Conservation (phyloP, 2,113 vertebrate species). For the Amazona guildingii region DNA sequence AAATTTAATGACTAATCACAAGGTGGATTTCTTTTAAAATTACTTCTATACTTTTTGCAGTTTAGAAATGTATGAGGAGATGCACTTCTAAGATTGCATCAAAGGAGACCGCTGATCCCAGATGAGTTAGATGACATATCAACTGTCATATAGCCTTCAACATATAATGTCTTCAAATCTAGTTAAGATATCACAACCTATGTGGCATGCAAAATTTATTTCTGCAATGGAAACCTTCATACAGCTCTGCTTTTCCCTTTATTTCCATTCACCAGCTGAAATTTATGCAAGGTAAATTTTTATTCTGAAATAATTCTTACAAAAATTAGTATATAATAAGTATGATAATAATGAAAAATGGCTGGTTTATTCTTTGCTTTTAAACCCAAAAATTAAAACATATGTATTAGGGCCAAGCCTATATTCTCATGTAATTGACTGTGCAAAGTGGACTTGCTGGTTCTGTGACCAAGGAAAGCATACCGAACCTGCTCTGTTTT, state of each 20-base stretch:
- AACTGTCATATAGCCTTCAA: neutral
- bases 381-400: neutral
- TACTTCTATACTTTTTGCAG: neutral
- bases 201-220: neutral
- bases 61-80: neutral
- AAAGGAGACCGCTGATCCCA: neutral
- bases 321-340: neutral
- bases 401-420: neutral
- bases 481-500: neutral
- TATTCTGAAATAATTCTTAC: neutral
- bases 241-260: neutral
- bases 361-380: neutral
- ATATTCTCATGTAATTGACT: neutral
- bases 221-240: neutral
- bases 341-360: neutral
- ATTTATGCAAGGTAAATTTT: neutral
- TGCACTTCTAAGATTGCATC: neutral
- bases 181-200: neutral
- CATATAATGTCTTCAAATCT: neutral
- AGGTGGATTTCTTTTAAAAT: neutral
- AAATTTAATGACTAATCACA: neutral
- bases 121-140: neutral
- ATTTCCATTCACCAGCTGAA: neutral
- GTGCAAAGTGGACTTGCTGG: neutral
- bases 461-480: neutral